Percentiles rank a stretch among this genome's conserved stretches.
phyloP scores from a whole-genome alignment of 2,797 vertebrate genomes.

The Lophius americanus region DNA sequence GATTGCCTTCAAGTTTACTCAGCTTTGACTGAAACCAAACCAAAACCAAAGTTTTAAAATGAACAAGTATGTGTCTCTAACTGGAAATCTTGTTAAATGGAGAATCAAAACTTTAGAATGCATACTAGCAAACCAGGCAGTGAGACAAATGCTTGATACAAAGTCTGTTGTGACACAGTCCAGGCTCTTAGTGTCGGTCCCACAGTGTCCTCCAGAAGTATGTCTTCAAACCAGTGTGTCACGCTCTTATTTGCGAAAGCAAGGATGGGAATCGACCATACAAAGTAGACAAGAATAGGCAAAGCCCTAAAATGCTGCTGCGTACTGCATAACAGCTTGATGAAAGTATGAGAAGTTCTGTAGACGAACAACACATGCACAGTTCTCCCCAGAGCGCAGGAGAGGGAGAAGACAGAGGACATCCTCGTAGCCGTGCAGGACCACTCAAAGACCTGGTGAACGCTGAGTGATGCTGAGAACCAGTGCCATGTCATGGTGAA shows the following conservation, averaged over 20 bases:
- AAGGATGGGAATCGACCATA: conserved; percentile 45
- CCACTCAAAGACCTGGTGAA: conserved; percentile 24
- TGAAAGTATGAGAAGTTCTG: conserved; percentile 31
- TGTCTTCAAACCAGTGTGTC: conserved; percentile 31
- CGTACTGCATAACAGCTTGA: conserved; percentile 38
- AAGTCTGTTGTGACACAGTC: conserved; percentile 19
- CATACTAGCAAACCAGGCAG: conserved; percentile 32
- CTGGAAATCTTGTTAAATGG: conserved; percentile 42
- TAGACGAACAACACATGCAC: conserved; percentile 39
- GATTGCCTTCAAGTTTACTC: too few relatives aligned
- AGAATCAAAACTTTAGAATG: conserved; percentile 31
- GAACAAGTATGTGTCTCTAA: conserved; percentile 14
- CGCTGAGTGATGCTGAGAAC: conserved; percentile 14
- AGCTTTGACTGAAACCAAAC: too few relatives aligned
- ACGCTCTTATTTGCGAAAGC: conserved; percentile 29
- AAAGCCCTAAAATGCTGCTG: conserved; percentile 31
- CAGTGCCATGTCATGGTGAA: conserved; percentile 31
- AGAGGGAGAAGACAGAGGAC: conserved; percentile 36
- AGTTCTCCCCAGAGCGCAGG: conserved; percentile 44
- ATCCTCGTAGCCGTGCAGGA: conserved; percentile 25
- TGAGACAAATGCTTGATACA: conserved; percentile 45
- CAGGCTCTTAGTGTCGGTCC: conserved; percentile 22
- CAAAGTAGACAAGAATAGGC: conserved; percentile 29
- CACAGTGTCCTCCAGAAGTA: conserved; percentile 3
- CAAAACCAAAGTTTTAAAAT: too few relatives aligned